Base-by-base conservation (phyloP, 2,797 vertebrate genomes). In the Pseudochirops cupreus region DNA sequence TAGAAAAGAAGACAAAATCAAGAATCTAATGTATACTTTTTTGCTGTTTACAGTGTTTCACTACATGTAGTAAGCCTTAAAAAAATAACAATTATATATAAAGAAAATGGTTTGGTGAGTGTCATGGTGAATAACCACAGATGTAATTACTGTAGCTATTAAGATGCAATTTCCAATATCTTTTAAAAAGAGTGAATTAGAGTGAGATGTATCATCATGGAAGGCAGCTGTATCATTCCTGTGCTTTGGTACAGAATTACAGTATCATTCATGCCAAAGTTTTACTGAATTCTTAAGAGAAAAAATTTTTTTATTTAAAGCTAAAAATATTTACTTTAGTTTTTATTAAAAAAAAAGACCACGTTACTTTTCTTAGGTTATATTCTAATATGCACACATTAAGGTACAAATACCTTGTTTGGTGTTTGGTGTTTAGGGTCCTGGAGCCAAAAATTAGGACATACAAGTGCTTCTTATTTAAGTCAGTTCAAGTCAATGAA, bases 81-180 rank as follows among this genome's bases (percentile, higher is more conserved):
- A 55, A 90, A 55, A 89, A 56, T 93, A 89, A 89, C 28, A 93
- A 89, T 16, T 33, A 87, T 4, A 50, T 89, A 56, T 82, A 74
- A 74, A 57, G 55, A 50, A 89, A 89, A 93, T 89, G n/a, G 67
- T 82, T 89, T 93, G 52, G 90, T 54, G 67, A 93, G n/a, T 33
- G 74, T 89, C 55, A 52, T 93, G 92, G 55, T 87, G 55, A 89
- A 57, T 89, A 93, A 89, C 39, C 55, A 57, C 55, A 89, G 55
- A 50, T 56, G 39, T 93, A 93, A 93, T 93, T 93, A 89, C 55
- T 89, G 55, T 54, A 52, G 92, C 74, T 93, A 93, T 93, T 89
- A 93, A 93, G 55, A 56, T 14, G 39, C 16, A 56, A 52, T 93
- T 93, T 93, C 39, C 33, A 29, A 24, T 55, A 93, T 26, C 56